Percentiles rank a stretch among this genome's conserved stretches.
Evolutionary conservation across 2,113 vertebrate species (phyloP).

Genomic region (Nothoprocta perdicaria): DNA sequence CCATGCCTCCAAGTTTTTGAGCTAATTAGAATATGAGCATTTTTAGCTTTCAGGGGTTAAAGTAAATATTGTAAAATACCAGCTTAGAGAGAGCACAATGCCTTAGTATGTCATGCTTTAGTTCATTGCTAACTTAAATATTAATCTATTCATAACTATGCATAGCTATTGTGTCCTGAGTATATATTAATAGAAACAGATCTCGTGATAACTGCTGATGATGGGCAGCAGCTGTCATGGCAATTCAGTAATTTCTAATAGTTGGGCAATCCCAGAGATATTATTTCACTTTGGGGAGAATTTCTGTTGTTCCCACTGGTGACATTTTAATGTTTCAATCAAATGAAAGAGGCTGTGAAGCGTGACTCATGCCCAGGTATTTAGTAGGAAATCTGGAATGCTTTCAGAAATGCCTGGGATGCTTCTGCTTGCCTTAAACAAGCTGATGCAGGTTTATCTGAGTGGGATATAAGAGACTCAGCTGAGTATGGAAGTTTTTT

Average conservation of each 20-base stretch:
- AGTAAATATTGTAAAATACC: fast-evolving
- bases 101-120: background rate
- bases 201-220: background rate
- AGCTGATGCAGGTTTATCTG: background rate
- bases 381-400: background rate
- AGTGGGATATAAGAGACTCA: background rate
- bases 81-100: background rate
- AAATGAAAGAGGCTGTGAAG: background rate
- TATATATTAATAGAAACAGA: background rate
- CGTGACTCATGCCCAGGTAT: background rate
- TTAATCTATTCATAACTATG: background rate
- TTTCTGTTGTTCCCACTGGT: background rate
- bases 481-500: fast-evolving
- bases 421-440: background rate
- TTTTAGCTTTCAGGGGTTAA: background rate
- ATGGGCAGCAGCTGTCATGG: background rate
- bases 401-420: background rate
- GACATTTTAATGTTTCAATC: background rate
- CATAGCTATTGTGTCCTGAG: background rate
- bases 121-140: background rate
- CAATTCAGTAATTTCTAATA: background rate
- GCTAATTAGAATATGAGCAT: too few relatives aligned
- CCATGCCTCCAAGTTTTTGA: background rate
- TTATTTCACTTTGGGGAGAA: background rate
- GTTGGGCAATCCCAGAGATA: background rate